Evolutionary conservation across 2,113 vertebrate genomes (phyloP).

Genomic region (Erpornis zantholeuca): DNA sequence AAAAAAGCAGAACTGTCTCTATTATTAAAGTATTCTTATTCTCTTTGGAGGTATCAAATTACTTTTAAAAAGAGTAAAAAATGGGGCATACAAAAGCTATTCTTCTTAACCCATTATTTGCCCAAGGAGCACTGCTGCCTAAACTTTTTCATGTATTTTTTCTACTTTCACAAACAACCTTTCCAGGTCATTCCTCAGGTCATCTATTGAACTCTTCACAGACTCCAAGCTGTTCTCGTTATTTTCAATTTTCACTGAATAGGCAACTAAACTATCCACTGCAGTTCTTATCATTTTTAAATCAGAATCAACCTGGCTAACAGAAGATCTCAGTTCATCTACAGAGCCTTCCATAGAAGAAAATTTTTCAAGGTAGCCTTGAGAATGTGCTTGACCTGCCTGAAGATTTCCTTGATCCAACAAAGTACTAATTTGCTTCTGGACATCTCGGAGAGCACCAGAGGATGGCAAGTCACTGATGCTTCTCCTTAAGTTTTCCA

Average conservation of each 20-base stretch:
- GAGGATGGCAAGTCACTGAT: conserved; percentile 74
- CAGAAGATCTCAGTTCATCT: conserved; percentile 72
- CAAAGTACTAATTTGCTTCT: conserved; percentile 59
- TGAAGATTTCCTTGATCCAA: conserved; percentile 67
- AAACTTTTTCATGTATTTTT: conserved; percentile 69
- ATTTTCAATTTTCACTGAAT: conserved; percentile 84
- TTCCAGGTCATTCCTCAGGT: conserved; percentile 77
- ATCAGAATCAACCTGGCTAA: conserved; percentile 76
- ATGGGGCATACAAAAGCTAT: conserved; percentile 53
- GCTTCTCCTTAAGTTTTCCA: conserved; percentile 71
- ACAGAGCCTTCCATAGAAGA: conserved; percentile 61
- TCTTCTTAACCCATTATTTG: conserved; percentile 1
- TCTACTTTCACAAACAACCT: conserved; percentile 71
- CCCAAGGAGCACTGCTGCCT: neutral
- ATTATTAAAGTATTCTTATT: conserved; percentile 46
- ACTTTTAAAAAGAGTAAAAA: conserved; percentile 17
- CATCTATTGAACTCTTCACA: conserved; percentile 77
- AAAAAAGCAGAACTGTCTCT: conserved; percentile 60
- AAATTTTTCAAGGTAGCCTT: conserved; percentile 69
- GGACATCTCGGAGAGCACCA: conserved; percentile 51
- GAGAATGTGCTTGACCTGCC: conserved; percentile 1
- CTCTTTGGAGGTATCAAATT: conserved; percentile 23
- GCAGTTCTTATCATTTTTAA: conserved; percentile 80
- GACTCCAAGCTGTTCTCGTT: conserved; percentile 80
- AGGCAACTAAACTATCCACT: conserved; percentile 77